Percentiles rank a stretch among this genome's conserved stretches.
phyloP scores from a whole-genome alignment of 2,113 vertebrate species.

The Pionites leucogaster region DNA sequence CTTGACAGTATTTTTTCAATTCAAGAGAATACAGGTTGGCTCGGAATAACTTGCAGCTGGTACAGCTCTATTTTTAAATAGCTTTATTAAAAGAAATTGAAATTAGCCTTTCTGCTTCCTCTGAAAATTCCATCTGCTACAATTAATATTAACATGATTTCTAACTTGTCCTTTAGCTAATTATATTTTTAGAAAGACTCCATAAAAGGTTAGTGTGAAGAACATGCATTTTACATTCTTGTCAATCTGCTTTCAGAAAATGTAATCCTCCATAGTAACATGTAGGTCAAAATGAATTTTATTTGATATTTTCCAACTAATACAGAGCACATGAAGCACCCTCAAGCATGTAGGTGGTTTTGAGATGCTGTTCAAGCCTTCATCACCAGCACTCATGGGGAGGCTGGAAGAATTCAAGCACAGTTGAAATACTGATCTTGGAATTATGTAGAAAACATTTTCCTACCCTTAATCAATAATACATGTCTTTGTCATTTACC shows the following conservation, averaged over 20 bases:
- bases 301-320: neutral
- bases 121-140: constrained; percentile 66
- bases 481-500: neutral
- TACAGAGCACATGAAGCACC: neutral
- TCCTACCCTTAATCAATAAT: neutral
- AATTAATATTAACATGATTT: constrained; percentile 68
- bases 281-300: neutral
- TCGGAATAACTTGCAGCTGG: constrained; percentile 65
- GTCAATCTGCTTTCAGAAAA: constrained; percentile 23
- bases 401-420: neutral
- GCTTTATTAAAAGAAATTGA: constrained; percentile 53
- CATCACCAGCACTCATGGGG: neutral
- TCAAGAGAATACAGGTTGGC: constrained; percentile 42
- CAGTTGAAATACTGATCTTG: neutral
- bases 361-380: neutral
- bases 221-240: neutral
- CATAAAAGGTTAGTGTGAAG: constrained; percentile 21
- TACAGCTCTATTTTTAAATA: constrained; percentile 63
- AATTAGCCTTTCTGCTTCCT: constrained; percentile 56
- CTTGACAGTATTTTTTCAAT: constrained; percentile 32
- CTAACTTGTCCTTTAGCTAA: constrained; percentile 37
- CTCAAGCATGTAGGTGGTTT: neutral
- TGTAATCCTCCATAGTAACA: neutral
- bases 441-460: neutral
- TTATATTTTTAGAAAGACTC: constrained; percentile 58